A percentile compares a stretch with the other conserved stretches of the same genome.
Evolutionary conservation across 1,140 invertebrate genomes (phyloP).

Genomic region (Micrasema minimum): DNA sequence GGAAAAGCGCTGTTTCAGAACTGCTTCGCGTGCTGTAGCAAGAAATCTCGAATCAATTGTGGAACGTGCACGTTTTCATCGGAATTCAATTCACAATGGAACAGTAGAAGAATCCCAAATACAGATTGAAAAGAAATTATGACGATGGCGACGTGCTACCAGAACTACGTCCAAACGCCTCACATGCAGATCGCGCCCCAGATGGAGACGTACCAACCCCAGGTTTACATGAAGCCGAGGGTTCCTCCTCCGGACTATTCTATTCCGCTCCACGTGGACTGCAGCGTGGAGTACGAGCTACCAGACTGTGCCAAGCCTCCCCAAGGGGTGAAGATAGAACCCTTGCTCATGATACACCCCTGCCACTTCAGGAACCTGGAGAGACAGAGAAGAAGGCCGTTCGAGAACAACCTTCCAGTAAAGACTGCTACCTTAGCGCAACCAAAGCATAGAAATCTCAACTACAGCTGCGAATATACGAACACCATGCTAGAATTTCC

Average conservation of each 20-base stretch:
- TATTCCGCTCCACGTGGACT: conserved; percentile 78
- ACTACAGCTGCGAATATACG: conserved; percentile 40
- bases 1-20: neutral
- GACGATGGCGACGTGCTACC: conserved; percentile 42
- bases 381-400: conserved; percentile 73
- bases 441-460: conserved; percentile 15
- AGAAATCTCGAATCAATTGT: neutral
- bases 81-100: conserved; percentile 2
- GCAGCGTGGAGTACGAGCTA: conserved; percentile 81
- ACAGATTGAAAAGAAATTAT: conserved; percentile 13
- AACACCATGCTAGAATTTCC: conserved; percentile 19
- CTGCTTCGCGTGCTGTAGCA: neutral
- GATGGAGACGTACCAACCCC: conserved; percentile 53
- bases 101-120: neutral
- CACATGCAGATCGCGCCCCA: conserved; percentile 19
- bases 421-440: conserved; percentile 4
- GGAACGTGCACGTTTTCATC: conserved; percentile 1
- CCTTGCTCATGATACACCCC: conserved; percentile 79
- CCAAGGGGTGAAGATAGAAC: conserved; percentile 73
- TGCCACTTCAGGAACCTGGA: conserved; percentile 78
- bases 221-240: conserved; percentile 39
- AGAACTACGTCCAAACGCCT: conserved; percentile 23
- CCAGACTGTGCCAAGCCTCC: conserved; percentile 79
- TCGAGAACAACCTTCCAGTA: conserved; percentile 74
- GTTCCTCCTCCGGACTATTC: conserved; percentile 71